Conservation (phyloP, 2,113 vertebrate genomes). For the Engraulis encrasicolus region DNA sequence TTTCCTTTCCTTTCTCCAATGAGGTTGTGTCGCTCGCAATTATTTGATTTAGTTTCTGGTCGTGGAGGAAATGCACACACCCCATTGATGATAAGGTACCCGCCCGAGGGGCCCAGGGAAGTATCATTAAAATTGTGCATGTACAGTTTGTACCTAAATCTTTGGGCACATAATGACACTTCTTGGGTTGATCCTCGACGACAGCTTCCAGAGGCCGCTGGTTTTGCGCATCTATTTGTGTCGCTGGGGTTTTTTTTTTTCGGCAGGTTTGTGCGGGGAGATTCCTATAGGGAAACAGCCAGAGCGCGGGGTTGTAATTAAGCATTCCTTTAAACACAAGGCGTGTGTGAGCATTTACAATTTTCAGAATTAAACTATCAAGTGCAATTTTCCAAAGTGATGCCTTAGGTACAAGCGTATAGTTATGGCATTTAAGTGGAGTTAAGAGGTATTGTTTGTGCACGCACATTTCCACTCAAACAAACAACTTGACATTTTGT, state of each 20-base stretch:
- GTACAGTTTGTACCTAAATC: slow-evolving; percentile 48
- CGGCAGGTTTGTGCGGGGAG: slow-evolving; percentile 53
- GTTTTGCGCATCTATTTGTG: slow-evolving; percentile 48
- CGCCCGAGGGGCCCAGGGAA: slow-evolving; percentile 60
- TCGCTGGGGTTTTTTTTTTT: slow-evolving; percentile 41
- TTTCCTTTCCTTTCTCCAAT: slow-evolving; percentile 19
- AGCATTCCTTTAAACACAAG: slow-evolving; percentile 59
- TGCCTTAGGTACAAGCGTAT: slow-evolving; percentile 59
- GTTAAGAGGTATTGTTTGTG: slow-evolving; percentile 67
- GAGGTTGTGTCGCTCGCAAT: slow-evolving; percentile 53
- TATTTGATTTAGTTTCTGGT: slow-evolving; percentile 59
- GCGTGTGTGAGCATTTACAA: slow-evolving; percentile 60
- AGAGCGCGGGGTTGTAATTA: slow-evolving; percentile 68
- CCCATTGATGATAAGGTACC: slow-evolving; percentile 77
- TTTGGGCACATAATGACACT: slow-evolving; percentile 48
- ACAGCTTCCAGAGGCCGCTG: slow-evolving; percentile 40
- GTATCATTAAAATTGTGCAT: slow-evolving; percentile 59
- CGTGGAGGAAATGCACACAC: slow-evolving; percentile 74
- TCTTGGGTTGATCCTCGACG: slow-evolving; percentile 46
- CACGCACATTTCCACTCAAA: slow-evolving; percentile 47
- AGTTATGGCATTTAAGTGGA: slow-evolving; percentile 64
- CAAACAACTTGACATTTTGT: neutral
- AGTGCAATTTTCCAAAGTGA: slow-evolving; percentile 76
- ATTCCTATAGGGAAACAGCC: slow-evolving; percentile 58
- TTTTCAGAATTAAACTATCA: slow-evolving; percentile 72